Conservation (phyloP, 2,113 vertebrate genomes). For the Paramormyrops kingsleyae region DNA sequence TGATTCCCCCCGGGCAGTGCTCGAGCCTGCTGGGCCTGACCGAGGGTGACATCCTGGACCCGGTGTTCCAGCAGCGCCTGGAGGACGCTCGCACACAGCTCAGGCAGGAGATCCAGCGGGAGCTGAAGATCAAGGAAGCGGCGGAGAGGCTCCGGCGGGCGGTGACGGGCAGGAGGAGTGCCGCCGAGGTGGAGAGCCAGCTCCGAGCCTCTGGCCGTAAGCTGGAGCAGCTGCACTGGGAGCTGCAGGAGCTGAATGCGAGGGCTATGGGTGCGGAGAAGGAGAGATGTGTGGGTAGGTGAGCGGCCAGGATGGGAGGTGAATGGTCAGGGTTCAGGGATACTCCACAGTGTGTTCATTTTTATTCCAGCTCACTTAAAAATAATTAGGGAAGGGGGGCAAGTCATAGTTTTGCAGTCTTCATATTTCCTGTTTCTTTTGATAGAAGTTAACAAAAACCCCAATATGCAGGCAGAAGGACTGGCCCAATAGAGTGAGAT, state of each 20-base stretch:
- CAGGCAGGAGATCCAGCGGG: constrained; percentile 63
- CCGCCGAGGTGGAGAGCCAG: constrained; percentile 59
- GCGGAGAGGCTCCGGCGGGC: constrained; percentile 58
- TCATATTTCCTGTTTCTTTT: not conserved
- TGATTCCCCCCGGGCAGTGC: constrained; percentile 27
- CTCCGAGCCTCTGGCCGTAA: constrained; percentile 57
- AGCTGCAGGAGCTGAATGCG: constrained; percentile 65
- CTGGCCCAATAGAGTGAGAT: not conserved
- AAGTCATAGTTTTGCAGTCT: not conserved
- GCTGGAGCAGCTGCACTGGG: constrained; percentile 60
- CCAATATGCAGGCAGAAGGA: not conserved
- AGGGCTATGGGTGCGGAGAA: constrained; percentile 57
- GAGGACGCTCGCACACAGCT: constrained; percentile 56
- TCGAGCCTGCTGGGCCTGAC: constrained; percentile 41
- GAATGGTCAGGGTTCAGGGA: not conserved
- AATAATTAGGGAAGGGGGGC: not conserved
- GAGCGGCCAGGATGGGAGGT: not conserved
- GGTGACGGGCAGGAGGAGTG: constrained; percentile 55
- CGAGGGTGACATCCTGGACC: constrained; percentile 61
- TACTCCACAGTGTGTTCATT: not conserved
- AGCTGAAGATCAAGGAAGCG: constrained; percentile 69
- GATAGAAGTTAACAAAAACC: not conserved
- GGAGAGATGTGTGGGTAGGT: constrained; percentile 42
- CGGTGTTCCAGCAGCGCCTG: constrained; percentile 61
- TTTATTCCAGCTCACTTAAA: not conserved